Evolutionary conservation across 2,113 vertebrate genomes (phyloP), one percentile per base, ranked within the genome.

Genomic region (Carlito syrichta): DNA sequence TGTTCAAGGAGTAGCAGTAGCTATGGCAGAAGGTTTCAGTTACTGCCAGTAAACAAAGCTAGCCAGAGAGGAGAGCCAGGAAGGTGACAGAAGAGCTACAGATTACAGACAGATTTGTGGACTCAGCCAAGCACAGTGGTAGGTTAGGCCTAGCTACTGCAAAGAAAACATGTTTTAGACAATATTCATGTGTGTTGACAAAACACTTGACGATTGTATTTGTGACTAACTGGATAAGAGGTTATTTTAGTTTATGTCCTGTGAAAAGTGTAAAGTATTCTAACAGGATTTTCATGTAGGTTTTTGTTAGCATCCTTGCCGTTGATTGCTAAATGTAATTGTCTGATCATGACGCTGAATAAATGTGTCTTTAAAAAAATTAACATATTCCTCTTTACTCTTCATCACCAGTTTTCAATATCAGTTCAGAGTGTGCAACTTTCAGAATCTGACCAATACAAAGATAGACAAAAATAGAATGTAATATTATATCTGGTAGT

Each of bases 81-180:
- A 98, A 99, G 98, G 98, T 99, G 99, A 99, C 99, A 99, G 99
- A 99, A 99, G 99, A 99, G 99, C 99, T 98, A 99, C 99, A 99
- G 99, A 99, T 99, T 99, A 99, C 99, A 98, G n/a, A 98, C 99
- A 99, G 99, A 97, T 97, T 99, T 99, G 99, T 99, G 99, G 98
- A 98, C 99, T 99, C 99, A 99, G 99, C 99, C 99, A 99, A 99
- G 98, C 98, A 98, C 98, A 99, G 99, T 99, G 99, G 99, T 99
- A n/a, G 99, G 99, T 99, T 99, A 99, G 98, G 99, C 99, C 99
- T 99, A 98, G 98, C 99, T 99, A 99, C 99, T 99, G 97, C 98
- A 98, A 95, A 99, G 99, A 99, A 99, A 99, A 99, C 98, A 99
- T 98, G 96, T 91, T 95, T 98, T 98, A 98, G 97, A 97, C 94